A percentile compares a stretch with the other conserved stretches of the same genome.
Conservation (phyloP, 2,888 invertebrate genomes). For the Callyntrura sp. region DNA sequence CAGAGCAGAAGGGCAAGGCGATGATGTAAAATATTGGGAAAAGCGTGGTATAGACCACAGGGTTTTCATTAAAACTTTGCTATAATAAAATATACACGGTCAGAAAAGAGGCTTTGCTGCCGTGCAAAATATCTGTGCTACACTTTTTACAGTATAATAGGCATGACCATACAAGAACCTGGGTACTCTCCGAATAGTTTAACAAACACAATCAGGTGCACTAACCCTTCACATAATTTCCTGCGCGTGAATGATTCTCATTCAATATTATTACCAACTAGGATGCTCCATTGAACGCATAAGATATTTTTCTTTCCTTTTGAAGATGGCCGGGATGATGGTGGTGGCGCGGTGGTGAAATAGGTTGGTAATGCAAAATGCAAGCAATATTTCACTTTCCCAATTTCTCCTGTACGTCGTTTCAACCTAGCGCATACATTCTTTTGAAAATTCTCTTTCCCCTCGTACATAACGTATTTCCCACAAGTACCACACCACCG, state of each 20-base stretch:
- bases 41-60: not conserved
- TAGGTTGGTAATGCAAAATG: slow-evolving; percentile 48
- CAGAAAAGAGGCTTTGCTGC: not conserved
- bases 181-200: slow-evolving; percentile 21
- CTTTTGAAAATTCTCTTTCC: slow-evolving; percentile 11
- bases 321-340: slow-evolving; percentile 12
- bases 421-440: slow-evolving; percentile 15
- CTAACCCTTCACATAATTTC: slow-evolving; percentile 69
- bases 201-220: slow-evolving; percentile 57
- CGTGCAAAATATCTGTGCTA: not conserved
- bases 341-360: slow-evolving; percentile 17
- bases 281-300: slow-evolving; percentile 53
- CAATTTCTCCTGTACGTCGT: slow-evolving; percentile 29
- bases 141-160: not conserved
- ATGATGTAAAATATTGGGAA: slow-evolving; percentile 36
- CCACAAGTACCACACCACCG: not conserved
- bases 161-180: not conserved
- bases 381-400: slow-evolving; percentile 61
- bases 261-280: slow-evolving; percentile 53
- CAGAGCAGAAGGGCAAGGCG: not conserved
- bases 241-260: slow-evolving; percentile 69
- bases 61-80: slow-evolving; percentile 49
- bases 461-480: slow-evolving; percentile 31
- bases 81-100: slow-evolving; percentile 9
- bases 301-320: slow-evolving; percentile 37